phyloP scores from a whole-genome alignment of 2,888 invertebrate species.

The Theretra japonica region DNA sequence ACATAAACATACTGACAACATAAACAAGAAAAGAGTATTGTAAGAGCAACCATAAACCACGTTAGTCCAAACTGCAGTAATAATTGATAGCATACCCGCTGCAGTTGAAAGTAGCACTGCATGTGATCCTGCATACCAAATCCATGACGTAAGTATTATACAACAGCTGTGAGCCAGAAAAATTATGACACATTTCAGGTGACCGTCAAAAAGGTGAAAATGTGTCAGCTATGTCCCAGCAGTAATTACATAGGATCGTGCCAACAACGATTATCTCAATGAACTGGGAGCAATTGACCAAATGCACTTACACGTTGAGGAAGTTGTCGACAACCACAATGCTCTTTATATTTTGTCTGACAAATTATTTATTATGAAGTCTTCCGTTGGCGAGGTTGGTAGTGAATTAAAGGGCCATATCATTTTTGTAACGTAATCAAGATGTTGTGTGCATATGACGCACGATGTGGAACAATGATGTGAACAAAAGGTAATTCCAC shows the following conservation, averaged over 20 bases:
- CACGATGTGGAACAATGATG: no score
- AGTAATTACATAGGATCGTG: background rate
- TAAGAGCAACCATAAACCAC: background rate
- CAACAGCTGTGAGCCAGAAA: slow-evolving; percentile 11
- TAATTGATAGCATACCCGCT: background rate
- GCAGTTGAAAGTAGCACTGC: background rate
- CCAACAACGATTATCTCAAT: slow-evolving; percentile 13
- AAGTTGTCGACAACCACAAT: background rate
- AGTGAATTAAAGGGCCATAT: background rate
- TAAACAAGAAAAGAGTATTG: background rate
- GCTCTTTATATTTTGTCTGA: background rate
- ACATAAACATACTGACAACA: background rate
- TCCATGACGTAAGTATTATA: slow-evolving; percentile 15
- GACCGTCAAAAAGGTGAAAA: slow-evolving; percentile 13
- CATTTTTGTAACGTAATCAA: background rate
- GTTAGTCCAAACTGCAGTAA: background rate
- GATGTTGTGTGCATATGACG: no score
- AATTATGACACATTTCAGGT: slow-evolving; percentile 15
- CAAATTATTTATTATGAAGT: background rate
- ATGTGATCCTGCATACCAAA: background rate
- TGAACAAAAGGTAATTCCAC: no score
- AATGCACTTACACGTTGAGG: background rate
- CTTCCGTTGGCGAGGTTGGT: background rate
- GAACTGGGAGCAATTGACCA: background rate
- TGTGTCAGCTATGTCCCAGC: background rate